These are phyloP conservation scores for Phrynosoma platyrhinos DNA, from an alignment of 2,113 vertebrate species.

Conservation along the genomic window DNA sequence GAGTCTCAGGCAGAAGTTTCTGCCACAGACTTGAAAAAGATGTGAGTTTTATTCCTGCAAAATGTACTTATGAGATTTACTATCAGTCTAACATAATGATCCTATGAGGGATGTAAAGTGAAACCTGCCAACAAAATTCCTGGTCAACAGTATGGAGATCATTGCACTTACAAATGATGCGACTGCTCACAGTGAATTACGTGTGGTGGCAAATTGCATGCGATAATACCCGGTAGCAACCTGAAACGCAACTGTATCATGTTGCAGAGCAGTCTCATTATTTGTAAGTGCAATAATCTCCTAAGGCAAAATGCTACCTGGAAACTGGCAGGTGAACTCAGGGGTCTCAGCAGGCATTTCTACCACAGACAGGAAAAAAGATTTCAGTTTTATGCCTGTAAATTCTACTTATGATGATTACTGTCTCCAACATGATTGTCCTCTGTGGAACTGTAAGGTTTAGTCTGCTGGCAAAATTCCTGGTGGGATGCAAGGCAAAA, in stretches of 20 bases:
- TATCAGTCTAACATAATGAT: not conserved
- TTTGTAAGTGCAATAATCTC: too few relatives aligned
- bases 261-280: too few relatives aligned
- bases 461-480: not conserved
- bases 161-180: too few relatives aligned
- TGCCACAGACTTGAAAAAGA: not conserved
- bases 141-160: not conserved
- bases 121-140: not conserved
- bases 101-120: fast-evolving
- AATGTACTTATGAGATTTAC: not conserved
- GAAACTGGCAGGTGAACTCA: too few relatives aligned
- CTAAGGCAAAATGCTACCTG: too few relatives aligned
- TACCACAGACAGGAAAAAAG: not conserved
- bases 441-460: fast-evolving
- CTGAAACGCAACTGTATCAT: too few relatives aligned
- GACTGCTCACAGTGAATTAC: too few relatives aligned
- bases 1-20: not conserved
- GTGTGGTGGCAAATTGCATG: too few relatives aligned
- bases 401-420: not conserved
- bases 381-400: not conserved
- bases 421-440: not conserved
- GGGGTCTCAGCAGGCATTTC: not conserved
- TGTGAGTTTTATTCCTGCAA: not conserved
- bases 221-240: too few relatives aligned
- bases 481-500: not conserved